Evolutionary conservation across 2,888 invertebrate species (phyloP).

Genomic region (Tromatobia lineatoria): DNA sequence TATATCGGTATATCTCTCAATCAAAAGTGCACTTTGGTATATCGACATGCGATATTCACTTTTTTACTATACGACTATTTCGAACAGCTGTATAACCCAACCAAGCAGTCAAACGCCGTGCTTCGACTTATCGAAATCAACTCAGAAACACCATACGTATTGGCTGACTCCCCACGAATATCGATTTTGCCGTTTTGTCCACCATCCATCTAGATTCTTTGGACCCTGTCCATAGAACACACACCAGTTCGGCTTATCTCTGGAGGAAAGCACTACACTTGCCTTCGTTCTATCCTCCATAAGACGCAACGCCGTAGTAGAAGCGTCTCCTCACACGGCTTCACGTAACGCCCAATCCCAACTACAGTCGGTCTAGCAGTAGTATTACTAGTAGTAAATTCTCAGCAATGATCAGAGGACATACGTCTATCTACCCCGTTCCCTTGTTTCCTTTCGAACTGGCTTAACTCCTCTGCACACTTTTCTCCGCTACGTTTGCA

Average conservation of each 20-base stretch:
- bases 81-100: not conserved
- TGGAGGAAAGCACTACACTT: conserved; percentile 15
- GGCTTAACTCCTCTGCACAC: conserved; percentile 7
- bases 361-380: conserved; percentile 13
- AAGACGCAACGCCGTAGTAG: conserved; percentile 15
- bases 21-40: conserved; percentile 26
- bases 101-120: not conserved
- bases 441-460: conserved; percentile 34
- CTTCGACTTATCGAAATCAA: conserved; percentile 40
- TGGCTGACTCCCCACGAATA: conserved; percentile 58
- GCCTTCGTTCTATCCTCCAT: conserved; percentile 13
- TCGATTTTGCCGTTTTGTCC: conserved; percentile 57
- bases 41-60: conserved; percentile 22
- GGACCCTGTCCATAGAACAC: not conserved
- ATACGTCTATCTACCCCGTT: conserved; percentile 24
- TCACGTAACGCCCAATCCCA: conserved; percentile 1
- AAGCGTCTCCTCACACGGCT: conserved; percentile 31
- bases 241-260: conserved; percentile 32
- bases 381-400: conserved; percentile 40
- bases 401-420: conserved; percentile 28
- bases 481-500: not conserved
- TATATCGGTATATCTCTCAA: conserved; percentile 1
- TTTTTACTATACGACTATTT: conserved; percentile 29
- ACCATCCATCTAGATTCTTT: conserved; percentile 28
- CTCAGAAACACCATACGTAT: conserved; percentile 28